Evolutionary conservation across 2,797 vertebrate species (phyloP).

Genomic region (Lindbergichthys nudifrons): DNA sequence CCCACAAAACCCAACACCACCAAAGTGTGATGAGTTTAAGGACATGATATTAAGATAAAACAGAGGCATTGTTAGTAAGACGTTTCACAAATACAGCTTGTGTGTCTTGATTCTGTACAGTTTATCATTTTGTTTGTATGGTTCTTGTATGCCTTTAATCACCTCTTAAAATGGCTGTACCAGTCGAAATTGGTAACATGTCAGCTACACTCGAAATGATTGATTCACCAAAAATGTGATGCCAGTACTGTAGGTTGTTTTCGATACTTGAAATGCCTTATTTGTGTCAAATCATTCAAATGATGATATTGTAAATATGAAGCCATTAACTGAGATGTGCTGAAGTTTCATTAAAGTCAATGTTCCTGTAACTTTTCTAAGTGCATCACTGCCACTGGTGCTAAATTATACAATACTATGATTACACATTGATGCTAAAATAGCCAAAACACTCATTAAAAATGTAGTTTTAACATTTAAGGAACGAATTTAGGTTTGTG

Average conservation of each 20-base stretch:
- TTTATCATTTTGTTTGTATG: constrained; percentile 67
- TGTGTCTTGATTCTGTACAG: constrained; percentile 66
- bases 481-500: neutral
- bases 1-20: constrained; percentile 50
- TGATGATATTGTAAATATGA: constrained; percentile 73
- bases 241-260: constrained; percentile 64
- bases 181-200: constrained; percentile 46
- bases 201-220: constrained; percentile 61
- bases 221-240: constrained; percentile 72
- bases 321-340: constrained; percentile 71
- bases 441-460: neutral
- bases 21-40: constrained; percentile 54
- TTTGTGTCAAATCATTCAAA: constrained; percentile 77
- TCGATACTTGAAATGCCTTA: constrained; percentile 84
- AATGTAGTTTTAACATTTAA: neutral
- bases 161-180: constrained; percentile 63
- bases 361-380: constrained; percentile 59
- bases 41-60: constrained; percentile 13
- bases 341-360: constrained; percentile 76
- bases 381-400: constrained; percentile 30
- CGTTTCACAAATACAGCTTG: constrained; percentile 50
- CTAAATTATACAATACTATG: neutral
- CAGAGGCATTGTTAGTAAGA: constrained; percentile 30
- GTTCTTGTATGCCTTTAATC: constrained; percentile 65
- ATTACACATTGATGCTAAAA: neutral